Base-by-base conservation (phyloP, 2,113 vertebrate species). In the Lampris megalopsis region DNA sequence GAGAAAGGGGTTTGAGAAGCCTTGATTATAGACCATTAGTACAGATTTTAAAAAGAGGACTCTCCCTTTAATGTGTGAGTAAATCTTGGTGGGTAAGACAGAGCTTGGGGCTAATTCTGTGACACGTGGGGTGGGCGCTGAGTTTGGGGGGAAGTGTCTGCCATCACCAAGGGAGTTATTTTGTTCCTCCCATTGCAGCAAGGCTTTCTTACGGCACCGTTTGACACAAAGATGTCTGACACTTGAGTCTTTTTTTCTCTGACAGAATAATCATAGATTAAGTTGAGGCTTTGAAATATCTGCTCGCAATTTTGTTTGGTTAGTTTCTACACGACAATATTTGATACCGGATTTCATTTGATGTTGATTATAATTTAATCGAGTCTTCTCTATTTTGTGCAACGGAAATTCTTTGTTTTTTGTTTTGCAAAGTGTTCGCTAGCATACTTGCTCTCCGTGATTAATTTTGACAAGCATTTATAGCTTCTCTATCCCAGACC, bases 321-420 rank as follows among this genome's bases (percentile, higher is more conserved):
- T 68, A 4, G 9, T 45, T 45, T 45, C 4, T 7, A 5, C 43
- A 5, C 43, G 4, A 4, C 4, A 36, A 24, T 57, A 37, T 50
- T 4, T 66, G n/a, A 50, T 52, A 48, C 45, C 52, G 3, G 10
- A 5, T 13, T 52, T 47, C 36, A 66, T 74, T 75, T 57, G 13
- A 60, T 69, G 67, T 68, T 56, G 66, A 41, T 10, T 24, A 63
- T 66, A 58, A 74, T 24, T 40, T 63, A 57, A 50, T 62, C 75
- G 3, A 49, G 52, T 48, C 40, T 69, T 5, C 52, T 67, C 58
- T 61, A 69, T 52, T 10, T 6, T 37, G 10, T 37, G 59, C 62
- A 48, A 73, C 73, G 53, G 66, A 48, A 59, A 13, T 37, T 45
- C 4, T 45, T 45, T 1, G 7, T 45, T n/a, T 61, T 38, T 56